phyloP scores from a whole-genome alignment of 2,113 vertebrate genomes.

The Malurus alboscapulatus region DNA sequence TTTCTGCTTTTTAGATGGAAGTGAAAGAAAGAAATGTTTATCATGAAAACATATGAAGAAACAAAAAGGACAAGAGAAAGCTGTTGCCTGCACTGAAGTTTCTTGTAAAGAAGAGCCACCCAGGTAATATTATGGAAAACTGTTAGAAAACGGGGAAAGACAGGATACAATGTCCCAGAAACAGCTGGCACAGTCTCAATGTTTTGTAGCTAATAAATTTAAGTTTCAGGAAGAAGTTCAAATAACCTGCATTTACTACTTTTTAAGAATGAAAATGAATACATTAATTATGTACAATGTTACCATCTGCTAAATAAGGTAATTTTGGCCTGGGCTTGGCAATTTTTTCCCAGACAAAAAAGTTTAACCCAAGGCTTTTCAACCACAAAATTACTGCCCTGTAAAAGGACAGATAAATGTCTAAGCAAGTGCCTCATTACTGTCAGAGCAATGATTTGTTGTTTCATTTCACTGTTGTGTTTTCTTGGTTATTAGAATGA shows the following conservation, averaged over 20 bases:
- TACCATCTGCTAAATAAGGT: conserved; percentile 15
- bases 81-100: not conserved
- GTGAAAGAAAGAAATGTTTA: not conserved
- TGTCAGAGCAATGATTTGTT: conserved; percentile 29
- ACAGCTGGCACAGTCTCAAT: not conserved
- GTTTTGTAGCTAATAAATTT: conserved; percentile 57
- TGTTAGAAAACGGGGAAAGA: not conserved
- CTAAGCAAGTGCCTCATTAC: conserved; percentile 25
- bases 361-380: conserved; percentile 11
- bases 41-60: not conserved
- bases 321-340: not conserved
- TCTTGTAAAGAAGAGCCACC: not conserved
- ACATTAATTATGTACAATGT: conserved; percentile 31
- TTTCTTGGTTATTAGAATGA: conserved; percentile 29
- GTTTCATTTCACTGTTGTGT: conserved; percentile 21
- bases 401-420: conserved; percentile 34
- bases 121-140: conserved; percentile 16
- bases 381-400: conserved; percentile 39
- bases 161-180: not conserved
- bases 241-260: conserved; percentile 20
- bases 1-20: not conserved
- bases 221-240: conserved; percentile 28
- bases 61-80: not conserved
- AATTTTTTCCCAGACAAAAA: conserved; percentile 7
- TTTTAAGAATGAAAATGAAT: conserved; percentile 36